These are phyloP conservation scores for Potamilus streckersoni DNA, from an alignment of 1,140 invertebrate genomes.

Conservation along the genomic window DNA sequence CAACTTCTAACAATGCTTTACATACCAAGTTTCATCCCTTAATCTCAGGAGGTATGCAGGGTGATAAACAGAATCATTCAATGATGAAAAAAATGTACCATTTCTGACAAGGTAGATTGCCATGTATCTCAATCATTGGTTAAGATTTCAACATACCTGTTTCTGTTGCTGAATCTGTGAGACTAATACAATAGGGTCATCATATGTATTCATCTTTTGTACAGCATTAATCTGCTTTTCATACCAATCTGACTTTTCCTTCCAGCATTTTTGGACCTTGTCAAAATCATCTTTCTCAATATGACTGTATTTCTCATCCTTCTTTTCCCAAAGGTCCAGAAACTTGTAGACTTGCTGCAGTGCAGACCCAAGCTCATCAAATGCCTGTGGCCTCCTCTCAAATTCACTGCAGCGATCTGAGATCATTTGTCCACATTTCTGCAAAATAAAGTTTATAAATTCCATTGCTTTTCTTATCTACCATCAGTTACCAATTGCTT, in stretches of 20 bases:
- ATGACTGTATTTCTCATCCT: conserved; percentile 85
- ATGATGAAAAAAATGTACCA: too few species aligned
- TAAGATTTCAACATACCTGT: conserved; percentile 70
- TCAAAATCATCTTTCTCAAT: conserved; percentile 83
- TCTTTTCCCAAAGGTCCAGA: conserved; percentile 73
- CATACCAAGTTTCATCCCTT: too few species aligned
- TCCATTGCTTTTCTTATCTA: neutral
- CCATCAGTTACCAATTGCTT: too few species aligned
- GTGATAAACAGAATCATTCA: too few species aligned
- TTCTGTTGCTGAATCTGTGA: conserved; percentile 81
- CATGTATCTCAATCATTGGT: neutral
- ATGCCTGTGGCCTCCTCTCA: conserved; percentile 78
- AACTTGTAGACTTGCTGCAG: conserved; percentile 83
- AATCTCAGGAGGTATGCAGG: too few species aligned
- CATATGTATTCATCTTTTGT: conserved; percentile 72
- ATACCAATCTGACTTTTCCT: conserved; percentile 77
- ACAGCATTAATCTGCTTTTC: conserved; percentile 77
- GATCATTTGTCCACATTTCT: conserved; percentile 83
- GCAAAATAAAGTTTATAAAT: conserved; percentile 21
- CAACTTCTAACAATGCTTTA: too few species aligned
- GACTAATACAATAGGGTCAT: conserved; percentile 78
- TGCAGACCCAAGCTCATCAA: conserved; percentile 81
- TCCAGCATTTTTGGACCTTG: conserved; percentile 73
- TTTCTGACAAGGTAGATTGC: too few species aligned
- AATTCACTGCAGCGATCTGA: conserved; percentile 83